Conservation (phyloP, 2,888 invertebrate genomes). For the Pterobdella sp. region DNA sequence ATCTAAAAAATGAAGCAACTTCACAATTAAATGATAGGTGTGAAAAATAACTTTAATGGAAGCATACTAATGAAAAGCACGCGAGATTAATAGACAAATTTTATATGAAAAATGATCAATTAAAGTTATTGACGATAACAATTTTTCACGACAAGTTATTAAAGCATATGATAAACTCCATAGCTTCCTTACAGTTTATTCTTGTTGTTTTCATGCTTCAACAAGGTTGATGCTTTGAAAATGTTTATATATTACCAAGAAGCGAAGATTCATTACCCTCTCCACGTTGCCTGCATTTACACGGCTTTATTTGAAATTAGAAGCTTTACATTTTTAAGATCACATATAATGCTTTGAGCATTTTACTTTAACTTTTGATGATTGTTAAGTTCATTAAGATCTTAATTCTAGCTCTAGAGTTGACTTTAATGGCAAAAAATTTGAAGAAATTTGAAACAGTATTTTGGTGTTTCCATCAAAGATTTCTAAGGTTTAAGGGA, state of each 20-base stretch:
- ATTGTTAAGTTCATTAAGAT: too few species aligned
- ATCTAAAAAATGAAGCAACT: too few species aligned
- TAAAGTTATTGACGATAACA: conserved; percentile 6
- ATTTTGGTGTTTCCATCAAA: neutral
- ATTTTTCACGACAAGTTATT: neutral
- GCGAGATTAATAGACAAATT: neutral
- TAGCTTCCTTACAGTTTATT: neutral
- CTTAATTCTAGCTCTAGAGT: too few species aligned
- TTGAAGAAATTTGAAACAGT: too few species aligned
- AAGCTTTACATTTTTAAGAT: neutral
- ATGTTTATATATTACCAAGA: too few species aligned
- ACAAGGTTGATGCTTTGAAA: too few species aligned
- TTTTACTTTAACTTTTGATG: too few species aligned
- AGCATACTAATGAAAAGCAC: neutral
- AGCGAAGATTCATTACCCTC: too few species aligned
- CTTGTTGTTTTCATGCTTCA: neutral
- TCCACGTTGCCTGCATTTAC: neutral
- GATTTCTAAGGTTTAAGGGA: neutral
- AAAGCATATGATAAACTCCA: neutral
- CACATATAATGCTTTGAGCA: neutral
- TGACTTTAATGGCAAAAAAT: too few species aligned
- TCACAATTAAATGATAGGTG: too few species aligned
- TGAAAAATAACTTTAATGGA: conserved; percentile 8
- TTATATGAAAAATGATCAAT: neutral
- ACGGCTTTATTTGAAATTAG: neutral